Percentiles rank a stretch among this genome's conserved stretches.
These are phyloP conservation scores for Cyclopterus lumpus DNA, from an alignment of 2,797 vertebrate genomes.

Conservation along the genomic window DNA sequence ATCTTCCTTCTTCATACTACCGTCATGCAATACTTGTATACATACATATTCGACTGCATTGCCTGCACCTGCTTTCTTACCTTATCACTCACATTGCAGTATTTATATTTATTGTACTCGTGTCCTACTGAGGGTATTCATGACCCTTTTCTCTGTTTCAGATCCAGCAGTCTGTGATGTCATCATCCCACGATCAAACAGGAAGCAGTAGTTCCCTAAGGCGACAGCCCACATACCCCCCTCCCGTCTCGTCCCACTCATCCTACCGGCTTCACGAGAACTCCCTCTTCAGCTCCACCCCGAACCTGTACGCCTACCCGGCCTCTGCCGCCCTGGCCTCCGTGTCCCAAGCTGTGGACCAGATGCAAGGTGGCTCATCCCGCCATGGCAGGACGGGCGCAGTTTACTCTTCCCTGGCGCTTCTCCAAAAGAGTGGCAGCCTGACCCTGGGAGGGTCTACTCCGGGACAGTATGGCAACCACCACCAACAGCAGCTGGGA, in stretches of 20 bases:
- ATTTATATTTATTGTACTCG: too few species aligned
- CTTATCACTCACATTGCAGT: too few species aligned
- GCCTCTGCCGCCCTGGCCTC: constrained; percentile 93
- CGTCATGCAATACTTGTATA: too few species aligned
- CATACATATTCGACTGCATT: too few species aligned
- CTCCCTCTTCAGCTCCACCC: constrained; percentile 89
- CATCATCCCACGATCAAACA: constrained; percentile 87
- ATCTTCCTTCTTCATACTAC: too few species aligned
- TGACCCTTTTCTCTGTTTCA: constrained; percentile 61
- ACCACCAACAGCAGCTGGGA: constrained; percentile 76
- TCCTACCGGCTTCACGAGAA: constrained; percentile 92
- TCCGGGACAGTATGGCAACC: constrained; percentile 87
- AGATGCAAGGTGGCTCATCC: constrained; percentile 88
- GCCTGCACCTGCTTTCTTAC: too few species aligned
- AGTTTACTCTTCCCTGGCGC: constrained; percentile 88
- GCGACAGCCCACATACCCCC: constrained; percentile 91
- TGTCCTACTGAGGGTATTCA: background rate
- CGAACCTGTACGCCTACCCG: constrained; percentile 94
- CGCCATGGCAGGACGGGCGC: constrained; percentile 85
- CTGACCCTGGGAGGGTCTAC: constrained; percentile 88
- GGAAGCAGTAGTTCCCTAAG: constrained; percentile 84
- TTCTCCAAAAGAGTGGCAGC: constrained; percentile 92
- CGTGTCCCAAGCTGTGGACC: constrained; percentile 93
- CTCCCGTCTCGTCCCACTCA: constrained; percentile 90
- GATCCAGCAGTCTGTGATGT: constrained; percentile 89